Percentiles rank a stretch among this genome's conserved stretches.
These are phyloP conservation scores for Pipra filicauda DNA, from an alignment of 2,113 vertebrate species.

Conservation along the genomic window DNA sequence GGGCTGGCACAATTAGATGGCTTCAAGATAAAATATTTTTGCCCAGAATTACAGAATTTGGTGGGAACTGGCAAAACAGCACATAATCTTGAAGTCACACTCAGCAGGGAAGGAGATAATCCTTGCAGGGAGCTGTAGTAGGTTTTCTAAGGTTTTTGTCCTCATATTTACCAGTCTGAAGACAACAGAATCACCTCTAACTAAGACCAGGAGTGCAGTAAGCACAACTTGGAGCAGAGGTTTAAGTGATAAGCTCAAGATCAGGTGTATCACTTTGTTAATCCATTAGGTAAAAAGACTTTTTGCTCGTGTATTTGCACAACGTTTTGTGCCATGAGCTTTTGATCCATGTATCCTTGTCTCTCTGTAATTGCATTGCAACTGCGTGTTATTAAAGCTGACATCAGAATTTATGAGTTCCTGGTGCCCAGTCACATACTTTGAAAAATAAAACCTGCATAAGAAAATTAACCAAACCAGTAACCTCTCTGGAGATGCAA, in stretches of 20 bases:
- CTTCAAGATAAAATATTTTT: neutral
- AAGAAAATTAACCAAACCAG: constrained; percentile 7
- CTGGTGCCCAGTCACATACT: neutral
- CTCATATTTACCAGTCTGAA: neutral
- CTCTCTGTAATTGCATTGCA: neutral
- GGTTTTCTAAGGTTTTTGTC: neutral
- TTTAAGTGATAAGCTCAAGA: neutral
- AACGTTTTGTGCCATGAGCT: neutral
- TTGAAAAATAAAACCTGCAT: neutral
- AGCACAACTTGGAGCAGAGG: neutral
- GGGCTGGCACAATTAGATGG: neutral
- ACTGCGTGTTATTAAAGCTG: neutral
- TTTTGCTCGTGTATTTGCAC: neutral
- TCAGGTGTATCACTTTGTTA: neutral
- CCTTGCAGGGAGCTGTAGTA: neutral
- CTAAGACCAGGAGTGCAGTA: neutral
- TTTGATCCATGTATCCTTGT: neutral
- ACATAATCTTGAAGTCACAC: neutral
- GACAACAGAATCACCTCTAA: neutral
- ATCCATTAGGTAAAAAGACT: neutral
- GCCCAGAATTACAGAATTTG: neutral
- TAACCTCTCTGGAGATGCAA: neutral
- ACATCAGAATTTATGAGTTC: neutral
- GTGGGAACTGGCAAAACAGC: neutral
- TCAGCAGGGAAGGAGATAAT: neutral